A percentile compares a stretch with the other conserved stretches of the same genome.
Evolutionary conservation across 2,797 vertebrate genomes (phyloP).

Genomic region (Neopelma chrysocephalum): DNA sequence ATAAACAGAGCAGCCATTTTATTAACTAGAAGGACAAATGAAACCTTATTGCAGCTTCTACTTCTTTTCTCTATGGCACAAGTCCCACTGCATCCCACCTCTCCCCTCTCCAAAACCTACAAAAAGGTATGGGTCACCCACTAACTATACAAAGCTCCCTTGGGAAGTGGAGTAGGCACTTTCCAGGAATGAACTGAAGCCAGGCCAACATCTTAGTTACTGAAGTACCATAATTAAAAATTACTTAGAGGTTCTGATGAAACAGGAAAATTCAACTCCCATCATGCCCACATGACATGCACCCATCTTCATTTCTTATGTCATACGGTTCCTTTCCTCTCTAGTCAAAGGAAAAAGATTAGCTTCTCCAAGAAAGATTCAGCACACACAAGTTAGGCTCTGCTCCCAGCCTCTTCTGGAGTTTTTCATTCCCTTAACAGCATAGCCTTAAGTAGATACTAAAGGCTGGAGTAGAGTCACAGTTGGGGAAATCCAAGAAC

Average conservation of each 20-base stretch:
- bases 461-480: neutral
- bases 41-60: neutral
- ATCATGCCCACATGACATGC: neutral
- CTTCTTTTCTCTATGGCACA: neutral
- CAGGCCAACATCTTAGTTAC: neutral
- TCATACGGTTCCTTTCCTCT: neutral
- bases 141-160: neutral
- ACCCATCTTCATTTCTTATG: neutral
- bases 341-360: neutral
- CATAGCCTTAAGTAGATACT: neutral
- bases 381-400: neutral
- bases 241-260: neutral
- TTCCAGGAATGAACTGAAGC: neutral
- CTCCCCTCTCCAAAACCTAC: neutral
- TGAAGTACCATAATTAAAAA: neutral
- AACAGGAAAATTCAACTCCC: neutral
- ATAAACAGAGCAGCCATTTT: constrained; percentile 5
- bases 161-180: neutral
- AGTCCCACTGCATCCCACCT: neutral
- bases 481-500: neutral
- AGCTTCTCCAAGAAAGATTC: neutral
- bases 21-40: neutral
- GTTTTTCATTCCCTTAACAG: neutral
- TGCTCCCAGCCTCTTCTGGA: neutral
- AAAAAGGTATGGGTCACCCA: neutral